These are phyloP conservation scores for Reticulitermes lucifugus DNA, from an alignment of 2,888 invertebrate genomes.

Conservation along the genomic window DNA sequence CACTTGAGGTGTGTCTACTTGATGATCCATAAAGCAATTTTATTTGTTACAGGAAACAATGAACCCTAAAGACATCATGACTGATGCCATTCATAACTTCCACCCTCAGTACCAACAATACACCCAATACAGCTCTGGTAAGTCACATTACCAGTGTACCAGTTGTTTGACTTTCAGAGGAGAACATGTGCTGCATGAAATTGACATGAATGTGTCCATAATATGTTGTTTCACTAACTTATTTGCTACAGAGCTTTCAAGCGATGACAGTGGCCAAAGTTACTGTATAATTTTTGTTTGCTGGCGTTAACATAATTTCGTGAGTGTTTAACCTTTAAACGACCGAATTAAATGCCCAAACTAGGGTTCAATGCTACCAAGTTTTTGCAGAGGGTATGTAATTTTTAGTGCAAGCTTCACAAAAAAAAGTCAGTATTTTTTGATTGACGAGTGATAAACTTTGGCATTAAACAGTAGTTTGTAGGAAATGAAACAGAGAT, in stretches of 20 bases:
- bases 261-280: neutral
- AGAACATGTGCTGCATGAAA: neutral
- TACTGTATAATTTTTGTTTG: neutral
- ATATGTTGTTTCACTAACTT: neutral
- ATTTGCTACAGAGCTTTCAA: neutral
- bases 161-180: neutral
- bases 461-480: no score
- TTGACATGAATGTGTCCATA: neutral
- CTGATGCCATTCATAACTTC: conserved; percentile 99
- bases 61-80: conserved; percentile 99
- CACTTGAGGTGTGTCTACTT: no score
- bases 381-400: no score
- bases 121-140: conserved; percentile 96
- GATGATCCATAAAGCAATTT: conserved; percentile 29
- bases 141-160: conserved; percentile 60
- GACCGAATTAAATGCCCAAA: no score
- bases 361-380: no score
- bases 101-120: conserved; percentile 99
- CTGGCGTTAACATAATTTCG: no score
- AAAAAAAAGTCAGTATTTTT: no score
- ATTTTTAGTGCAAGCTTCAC: no score
- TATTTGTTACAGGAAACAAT: conserved; percentile 83
- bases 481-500: no score
- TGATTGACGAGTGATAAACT: no score
- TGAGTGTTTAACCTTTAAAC: no score